Base-by-base conservation (phyloP, 2,797 vertebrate genomes). In the Melopsittacus undulatus region DNA sequence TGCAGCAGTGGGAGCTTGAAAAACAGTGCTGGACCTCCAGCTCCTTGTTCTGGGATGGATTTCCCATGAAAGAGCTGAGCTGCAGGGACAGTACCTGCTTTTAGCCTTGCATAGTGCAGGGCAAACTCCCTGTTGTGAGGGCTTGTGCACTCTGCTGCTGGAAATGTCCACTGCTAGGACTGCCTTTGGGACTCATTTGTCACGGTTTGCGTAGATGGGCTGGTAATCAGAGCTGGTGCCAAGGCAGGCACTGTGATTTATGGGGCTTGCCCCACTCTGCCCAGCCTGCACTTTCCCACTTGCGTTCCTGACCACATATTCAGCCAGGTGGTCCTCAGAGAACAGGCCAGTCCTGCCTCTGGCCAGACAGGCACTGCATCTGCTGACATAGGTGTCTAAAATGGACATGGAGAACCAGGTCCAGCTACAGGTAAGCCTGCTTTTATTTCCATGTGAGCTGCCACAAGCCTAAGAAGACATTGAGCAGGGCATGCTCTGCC, bases 11-110 rank as follows among this genome's bases (percentile, higher is more conserved):
- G 43, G 30, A 77, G 36, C 23, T 74, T 5, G 5, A 46, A 51
- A 19, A 18, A 27, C 1, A 1, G 20, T 7, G 13, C 0, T 2
- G 32, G 20, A 78, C 24, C 7, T 45, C 30, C 16, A 24, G 17
- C 20, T 59, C 13, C 36, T 54, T 22, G 5, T 32, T 45, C 22
- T 0, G 0, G 13, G 7, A 4, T 48, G 32, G 43, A 57, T 52
- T 66, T 42, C 20, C 27, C 32, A 23, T 1, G 19, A 23, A 29
- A 43, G 17, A 52, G 19, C 26, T 48, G 48, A 45, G 27, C 12
- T 42, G 30, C 1, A 0, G 17, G 23, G 3, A 1, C 38, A 46
- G 27, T 23, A 6, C 24, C 46, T 36, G 22, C 29, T 56, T 83
- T 51, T n/a, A 61, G 26, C 14, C 36, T 45, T 45, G 12, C 10